These are phyloP conservation scores for Drosophila austrosaltans DNA, from an alignment of 2,888 invertebrate genomes.

Conservation along the genomic window DNA sequence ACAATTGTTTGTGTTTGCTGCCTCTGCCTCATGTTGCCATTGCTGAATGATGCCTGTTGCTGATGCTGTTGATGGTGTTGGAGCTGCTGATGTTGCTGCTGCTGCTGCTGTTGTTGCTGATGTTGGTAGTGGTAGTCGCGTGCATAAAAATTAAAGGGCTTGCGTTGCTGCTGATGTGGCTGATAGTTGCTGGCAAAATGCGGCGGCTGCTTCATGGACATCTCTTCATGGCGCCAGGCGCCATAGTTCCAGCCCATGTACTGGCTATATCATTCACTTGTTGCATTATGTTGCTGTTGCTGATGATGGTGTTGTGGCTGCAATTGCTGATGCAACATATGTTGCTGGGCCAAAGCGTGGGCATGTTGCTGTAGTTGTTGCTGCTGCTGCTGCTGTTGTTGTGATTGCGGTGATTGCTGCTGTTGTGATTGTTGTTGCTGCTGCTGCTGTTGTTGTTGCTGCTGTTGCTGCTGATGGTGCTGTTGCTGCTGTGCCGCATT, in stretches of 20 bases:
- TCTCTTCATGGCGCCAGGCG: slow-evolving; percentile 81
- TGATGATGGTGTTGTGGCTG: slow-evolving; percentile 79
- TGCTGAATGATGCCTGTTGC: slow-evolving; percentile 18
- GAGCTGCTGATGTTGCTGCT: slow-evolving; percentile 48
- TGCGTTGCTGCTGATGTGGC: slow-evolving; percentile 52
- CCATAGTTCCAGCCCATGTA: slow-evolving; percentile 83
- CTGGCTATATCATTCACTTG: slow-evolving; percentile 83
- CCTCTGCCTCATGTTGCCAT: slow-evolving; percentile 6
- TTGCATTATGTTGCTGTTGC: slow-evolving; percentile 81
- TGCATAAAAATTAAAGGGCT: slow-evolving; percentile 69
- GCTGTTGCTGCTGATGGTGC: slow-evolving; percentile 76
- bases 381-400: slow-evolving; percentile 64
- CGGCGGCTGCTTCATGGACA: slow-evolving; percentile 52
- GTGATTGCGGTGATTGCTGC: slow-evolving; percentile 68
- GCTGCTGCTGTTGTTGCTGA: slow-evolving; percentile 44
- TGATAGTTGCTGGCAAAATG: slow-evolving; percentile 55
- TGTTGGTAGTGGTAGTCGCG: slow-evolving; percentile 64
- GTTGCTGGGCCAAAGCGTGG: slow-evolving; percentile 68
- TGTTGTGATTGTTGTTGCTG: slow-evolving; percentile 67
- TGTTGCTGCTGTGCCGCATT: slow-evolving; percentile 76
- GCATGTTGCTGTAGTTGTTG: slow-evolving; percentile 76
- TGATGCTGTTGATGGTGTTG: slow-evolving; percentile 51
- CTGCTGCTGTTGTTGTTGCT: slow-evolving; percentile 70
- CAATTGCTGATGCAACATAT: slow-evolving; percentile 68
- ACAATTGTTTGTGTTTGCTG: slow-evolving; percentile 55